These are phyloP conservation scores for Oreochromis spilurus DNA, from an alignment of 2,113 vertebrate genomes.

Conservation along the genomic window DNA sequence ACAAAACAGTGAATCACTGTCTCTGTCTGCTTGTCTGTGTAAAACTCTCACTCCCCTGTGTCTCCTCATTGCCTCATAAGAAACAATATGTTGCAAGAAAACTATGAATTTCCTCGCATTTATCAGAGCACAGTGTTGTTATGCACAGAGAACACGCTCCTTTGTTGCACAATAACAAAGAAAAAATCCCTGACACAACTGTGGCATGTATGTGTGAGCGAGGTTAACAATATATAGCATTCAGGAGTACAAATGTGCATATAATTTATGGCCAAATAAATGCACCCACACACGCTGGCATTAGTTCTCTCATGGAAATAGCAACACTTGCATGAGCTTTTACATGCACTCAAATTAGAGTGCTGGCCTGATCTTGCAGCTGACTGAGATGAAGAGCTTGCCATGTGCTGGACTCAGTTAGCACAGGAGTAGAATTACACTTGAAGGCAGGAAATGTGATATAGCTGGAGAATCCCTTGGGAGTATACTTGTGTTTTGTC, in stretches of 20 bases:
- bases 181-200: constrained; percentile 21
- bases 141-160: background rate
- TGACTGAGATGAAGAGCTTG: constrained; percentile 21
- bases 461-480: constrained; percentile 11
- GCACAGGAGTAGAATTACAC: constrained; percentile 68
- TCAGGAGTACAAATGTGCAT: constrained; percentile 25
- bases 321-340: constrained; percentile 22
- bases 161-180: constrained; percentile 6
- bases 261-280: constrained; percentile 3
- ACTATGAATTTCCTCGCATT: background rate
- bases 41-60: background rate
- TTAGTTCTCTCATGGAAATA: constrained; percentile 26
- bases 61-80: background rate
- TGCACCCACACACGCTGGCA: background rate
- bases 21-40: background rate
- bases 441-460: constrained; percentile 64
- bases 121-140: background rate
- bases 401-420: constrained; percentile 50
- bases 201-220: constrained; percentile 29
- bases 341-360: constrained; percentile 52
- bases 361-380: constrained; percentile 4
- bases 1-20: constrained; percentile 42
- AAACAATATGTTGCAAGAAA: constrained; percentile 8
- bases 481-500: constrained; percentile 55
- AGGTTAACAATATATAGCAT: constrained; percentile 36